Conservation (phyloP, 1,140 invertebrate genomes). For the Bombus turneri region DNA sequence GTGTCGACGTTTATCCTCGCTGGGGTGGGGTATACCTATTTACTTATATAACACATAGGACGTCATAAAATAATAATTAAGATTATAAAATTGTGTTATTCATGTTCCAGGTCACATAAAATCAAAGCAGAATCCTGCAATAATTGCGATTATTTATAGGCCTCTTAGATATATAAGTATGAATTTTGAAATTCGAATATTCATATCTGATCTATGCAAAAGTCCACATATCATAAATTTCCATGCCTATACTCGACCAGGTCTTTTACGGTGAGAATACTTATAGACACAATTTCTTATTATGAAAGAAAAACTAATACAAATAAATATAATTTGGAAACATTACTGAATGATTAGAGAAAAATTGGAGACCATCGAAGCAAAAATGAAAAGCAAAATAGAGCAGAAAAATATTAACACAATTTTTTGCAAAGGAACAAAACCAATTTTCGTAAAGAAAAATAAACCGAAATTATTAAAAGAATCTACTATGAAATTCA, state of each 20-base stretch:
- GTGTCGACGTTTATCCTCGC: constrained; percentile 33
- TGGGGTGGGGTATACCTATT: constrained; percentile 22
- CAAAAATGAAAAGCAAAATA: not conserved
- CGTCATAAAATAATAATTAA: not conserved
- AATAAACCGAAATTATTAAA: not conserved
- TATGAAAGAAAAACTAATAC: not conserved
- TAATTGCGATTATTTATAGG: constrained; percentile 26
- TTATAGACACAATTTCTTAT: not conserved
- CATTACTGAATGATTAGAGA: constrained; percentile 6
- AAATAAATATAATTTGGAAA: not conserved
- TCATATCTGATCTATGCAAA: constrained; percentile 35
- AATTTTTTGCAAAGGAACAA: not conserved
- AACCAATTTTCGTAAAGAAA: not conserved
- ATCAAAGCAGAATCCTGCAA: not conserved
- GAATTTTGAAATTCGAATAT: constrained; percentile 43
- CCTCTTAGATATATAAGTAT: constrained; percentile 31
- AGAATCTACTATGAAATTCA: not conserved
- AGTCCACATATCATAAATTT: constrained; percentile 25
- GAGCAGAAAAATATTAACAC: not conserved
- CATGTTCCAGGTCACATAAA: not conserved
- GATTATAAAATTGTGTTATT: not conserved
- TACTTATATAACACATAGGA: too few relatives aligned
- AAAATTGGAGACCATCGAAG: not conserved
- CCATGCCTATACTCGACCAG: constrained; percentile 32
- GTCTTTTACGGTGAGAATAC: constrained; percentile 30